phyloP scores from a whole-genome alignment of 2,888 invertebrate species.

The Eupithecia centaureata region DNA sequence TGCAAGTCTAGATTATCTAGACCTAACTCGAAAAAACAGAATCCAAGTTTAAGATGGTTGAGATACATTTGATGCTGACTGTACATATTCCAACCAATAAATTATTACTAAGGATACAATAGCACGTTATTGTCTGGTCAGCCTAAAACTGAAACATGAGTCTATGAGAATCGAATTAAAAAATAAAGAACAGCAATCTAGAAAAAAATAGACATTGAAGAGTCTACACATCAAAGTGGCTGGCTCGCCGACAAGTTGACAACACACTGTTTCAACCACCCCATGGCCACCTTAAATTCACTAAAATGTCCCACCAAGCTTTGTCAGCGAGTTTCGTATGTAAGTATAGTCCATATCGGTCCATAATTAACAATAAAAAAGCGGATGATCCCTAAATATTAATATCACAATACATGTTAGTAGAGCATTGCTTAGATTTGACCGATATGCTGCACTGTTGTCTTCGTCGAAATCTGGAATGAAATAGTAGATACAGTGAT shows the following conservation, averaged over 20 bases:
- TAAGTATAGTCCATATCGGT: neutral
- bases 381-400: constrained; percentile 48
- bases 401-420: constrained; percentile 55
- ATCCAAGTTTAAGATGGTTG: neutral
- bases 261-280: neutral
- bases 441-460: constrained; percentile 58
- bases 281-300: neutral
- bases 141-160: constrained; percentile 48
- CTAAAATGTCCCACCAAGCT: neutral
- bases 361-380: constrained; percentile 55
- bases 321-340: neutral
- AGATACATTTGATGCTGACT: neutral
- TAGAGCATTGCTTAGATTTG: constrained; percentile 50
- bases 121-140: constrained; percentile 69
- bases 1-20: too few species aligned
- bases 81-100: neutral
- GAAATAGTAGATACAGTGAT: constrained; percentile 2
- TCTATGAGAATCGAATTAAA: constrained; percentile 34
- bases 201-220: constrained; percentile 17
- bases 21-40: neutral
- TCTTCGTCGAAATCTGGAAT: constrained; percentile 70
- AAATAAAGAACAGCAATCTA: constrained; percentile 36
- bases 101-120: neutral
- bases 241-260: neutral
- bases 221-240: neutral